A percentile compares a stretch with the other conserved stretches of the same genome.
Evolutionary conservation across 2,797 vertebrate species (phyloP).

Genomic region (Microctenopoma stevenorrisi): DNA sequence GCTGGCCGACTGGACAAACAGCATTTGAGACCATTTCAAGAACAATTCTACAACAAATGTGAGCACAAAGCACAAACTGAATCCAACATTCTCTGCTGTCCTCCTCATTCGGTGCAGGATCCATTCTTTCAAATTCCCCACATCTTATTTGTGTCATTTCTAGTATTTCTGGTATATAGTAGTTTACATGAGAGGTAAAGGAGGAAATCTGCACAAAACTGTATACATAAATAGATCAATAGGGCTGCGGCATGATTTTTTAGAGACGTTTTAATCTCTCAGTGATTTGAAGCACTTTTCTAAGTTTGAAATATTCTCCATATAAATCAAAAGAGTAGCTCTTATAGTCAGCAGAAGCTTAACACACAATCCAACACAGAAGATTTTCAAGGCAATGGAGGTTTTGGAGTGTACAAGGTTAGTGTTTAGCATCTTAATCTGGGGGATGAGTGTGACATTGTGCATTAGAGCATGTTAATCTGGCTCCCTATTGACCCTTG

Average conservation of each 20-base stretch:
- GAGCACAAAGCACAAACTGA: too few species aligned
- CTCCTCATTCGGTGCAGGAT: too few species aligned
- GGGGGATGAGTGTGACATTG: slow-evolving; percentile 76
- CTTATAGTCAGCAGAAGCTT: slow-evolving; percentile 69
- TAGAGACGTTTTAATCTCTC: slow-evolving; percentile 66
- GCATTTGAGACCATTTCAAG: too few species aligned
- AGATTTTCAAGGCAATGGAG: slow-evolving; percentile 65
- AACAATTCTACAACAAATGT: too few species aligned
- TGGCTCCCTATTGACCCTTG: slow-evolving; percentile 74
- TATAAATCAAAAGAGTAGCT: slow-evolving; percentile 63
- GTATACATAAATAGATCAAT: slow-evolving; percentile 18
- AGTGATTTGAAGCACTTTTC: slow-evolving; percentile 67
- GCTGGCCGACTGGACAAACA: too few species aligned
- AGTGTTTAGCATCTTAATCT: slow-evolving; percentile 79
- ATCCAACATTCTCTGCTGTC: too few species aligned
- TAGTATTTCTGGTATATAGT: too few species aligned
- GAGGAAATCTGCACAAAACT: not conserved
- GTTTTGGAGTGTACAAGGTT: slow-evolving; percentile 72
- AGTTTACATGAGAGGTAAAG: too few species aligned
- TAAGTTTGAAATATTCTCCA: slow-evolving; percentile 51
- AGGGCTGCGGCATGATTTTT: slow-evolving; percentile 35
- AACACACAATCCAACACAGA: slow-evolving; percentile 62
- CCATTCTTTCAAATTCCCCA: too few species aligned
- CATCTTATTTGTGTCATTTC: too few species aligned
- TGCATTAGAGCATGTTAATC: slow-evolving; percentile 79